phyloP scores from a whole-genome alignment of 2,797 vertebrate species.

The Sternotherus odoratus region DNA sequence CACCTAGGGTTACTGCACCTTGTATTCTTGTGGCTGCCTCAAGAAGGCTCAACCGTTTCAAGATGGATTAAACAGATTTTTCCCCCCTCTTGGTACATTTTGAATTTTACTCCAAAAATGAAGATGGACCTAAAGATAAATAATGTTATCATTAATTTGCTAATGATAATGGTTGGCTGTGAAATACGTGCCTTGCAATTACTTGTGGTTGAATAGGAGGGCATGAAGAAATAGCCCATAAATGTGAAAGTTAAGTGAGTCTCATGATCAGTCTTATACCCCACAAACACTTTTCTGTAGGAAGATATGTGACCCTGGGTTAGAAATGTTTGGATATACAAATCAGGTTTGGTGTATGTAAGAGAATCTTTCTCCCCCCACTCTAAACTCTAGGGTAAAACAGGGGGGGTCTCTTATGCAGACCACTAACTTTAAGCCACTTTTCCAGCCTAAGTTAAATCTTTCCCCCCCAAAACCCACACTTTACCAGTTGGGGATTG shows the following conservation, averaged over 20 bases:
- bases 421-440: no score
- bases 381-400: no score
- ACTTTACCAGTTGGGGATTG: no score
- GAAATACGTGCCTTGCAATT: neutral
- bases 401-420: no score
- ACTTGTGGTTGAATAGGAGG: neutral
- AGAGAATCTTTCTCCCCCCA: no score
- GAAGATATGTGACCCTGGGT: neutral
- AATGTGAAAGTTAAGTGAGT: neutral
- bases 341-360: constrained; percentile 16
- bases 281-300: neutral
- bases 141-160: neutral
- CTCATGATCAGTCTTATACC: neutral
- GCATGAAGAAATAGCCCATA: neutral
- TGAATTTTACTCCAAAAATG: neutral
- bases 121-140: neutral
- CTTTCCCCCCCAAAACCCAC: no score
- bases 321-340: constrained; percentile 15
- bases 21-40: neutral
- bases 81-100: neutral
- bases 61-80: neutral
- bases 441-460: no score
- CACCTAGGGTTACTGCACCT: neutral
- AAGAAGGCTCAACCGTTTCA: neutral
- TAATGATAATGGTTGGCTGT: neutral